These are phyloP conservation scores for Carcina quercana DNA, from an alignment of 2,888 invertebrate species.

Conservation along the genomic window DNA sequence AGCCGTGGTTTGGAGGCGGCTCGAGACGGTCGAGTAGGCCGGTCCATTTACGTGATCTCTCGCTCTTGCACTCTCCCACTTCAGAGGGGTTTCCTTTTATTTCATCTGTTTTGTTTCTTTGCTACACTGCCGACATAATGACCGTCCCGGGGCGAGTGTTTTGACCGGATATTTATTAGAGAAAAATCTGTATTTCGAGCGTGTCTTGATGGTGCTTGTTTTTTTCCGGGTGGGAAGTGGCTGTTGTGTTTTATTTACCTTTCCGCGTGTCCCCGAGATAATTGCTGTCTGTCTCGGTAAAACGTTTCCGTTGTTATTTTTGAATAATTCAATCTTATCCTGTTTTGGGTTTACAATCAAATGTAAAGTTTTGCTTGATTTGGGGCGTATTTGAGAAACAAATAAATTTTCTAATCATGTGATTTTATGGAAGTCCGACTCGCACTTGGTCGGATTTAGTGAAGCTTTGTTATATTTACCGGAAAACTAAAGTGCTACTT, in stretches of 20 bases:
- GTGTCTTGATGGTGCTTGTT: conserved; percentile 20
- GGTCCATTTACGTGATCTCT: conserved; percentile 31
- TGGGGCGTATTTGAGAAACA: no score
- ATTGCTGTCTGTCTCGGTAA: no score
- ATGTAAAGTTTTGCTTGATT: no score
- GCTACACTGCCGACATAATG: conserved; percentile 46
- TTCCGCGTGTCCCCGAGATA: no score
- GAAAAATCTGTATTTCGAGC: conserved; percentile 29
- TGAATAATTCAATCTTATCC: no score
- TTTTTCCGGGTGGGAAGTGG: conserved; percentile 2
- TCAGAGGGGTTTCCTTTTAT: conserved; percentile 41
- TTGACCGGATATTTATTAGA: conserved; percentile 47
- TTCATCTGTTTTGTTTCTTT: conserved; percentile 50
- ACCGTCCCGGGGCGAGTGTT: conserved; percentile 41
- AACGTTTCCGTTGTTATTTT: no score
- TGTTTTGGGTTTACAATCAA: no score
- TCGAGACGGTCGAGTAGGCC: conserved; percentile 24
- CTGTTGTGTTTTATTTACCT: conserved; percentile 16
- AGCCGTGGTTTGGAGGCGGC: conserved; percentile 23
- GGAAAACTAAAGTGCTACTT: no score
- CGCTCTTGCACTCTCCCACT: conserved; percentile 46
- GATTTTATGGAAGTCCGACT: no score
- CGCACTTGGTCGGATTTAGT: no score
- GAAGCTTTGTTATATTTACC: no score
- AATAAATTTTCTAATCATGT: no score